Evolutionary conservation across 2,797 vertebrate species (phyloP).

Genomic region (Harpagifer antarcticus): DNA sequence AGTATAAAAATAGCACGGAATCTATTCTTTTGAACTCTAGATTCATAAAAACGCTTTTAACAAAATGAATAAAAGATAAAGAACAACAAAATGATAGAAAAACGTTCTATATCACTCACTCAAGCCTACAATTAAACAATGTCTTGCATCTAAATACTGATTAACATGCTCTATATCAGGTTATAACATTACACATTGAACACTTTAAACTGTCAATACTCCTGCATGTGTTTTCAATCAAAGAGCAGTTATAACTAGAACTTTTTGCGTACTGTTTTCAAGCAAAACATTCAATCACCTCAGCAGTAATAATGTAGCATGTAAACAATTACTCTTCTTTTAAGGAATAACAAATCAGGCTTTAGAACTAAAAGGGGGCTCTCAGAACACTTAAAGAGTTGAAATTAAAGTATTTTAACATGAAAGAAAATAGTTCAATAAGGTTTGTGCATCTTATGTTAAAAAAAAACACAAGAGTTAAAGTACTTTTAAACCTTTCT

Average conservation of each 20-base stretch:
- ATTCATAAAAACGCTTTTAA: no score
- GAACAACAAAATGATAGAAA: slow-evolving; percentile 28
- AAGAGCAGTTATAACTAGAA: slow-evolving; percentile 21
- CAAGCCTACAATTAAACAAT: slow-evolving; percentile 44
- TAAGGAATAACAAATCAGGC: slow-evolving; percentile 12
- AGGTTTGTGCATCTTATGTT: slow-evolving; percentile 53
- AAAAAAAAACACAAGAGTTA: slow-evolving; percentile 36
- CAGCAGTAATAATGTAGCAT: slow-evolving; percentile 70
- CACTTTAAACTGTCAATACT: slow-evolving; percentile 48
- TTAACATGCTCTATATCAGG: slow-evolving; percentile 51
- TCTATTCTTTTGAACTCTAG: slow-evolving; percentile 48
- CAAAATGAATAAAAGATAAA: slow-evolving; percentile 29
- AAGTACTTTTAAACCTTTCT: slow-evolving; percentile 78
- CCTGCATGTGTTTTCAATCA: slow-evolving; percentile 35
- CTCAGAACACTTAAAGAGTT: slow-evolving; percentile 22
- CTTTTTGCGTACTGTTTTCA: slow-evolving; percentile 47
- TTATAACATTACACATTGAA: slow-evolving; percentile 48
- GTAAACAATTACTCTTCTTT: slow-evolving; percentile 70
- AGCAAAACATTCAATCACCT: slow-evolving; percentile 57
- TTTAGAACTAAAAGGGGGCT: not conserved
- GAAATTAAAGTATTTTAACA: not conserved
- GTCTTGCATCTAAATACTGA: slow-evolving; percentile 48
- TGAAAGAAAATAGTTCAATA: not conserved
- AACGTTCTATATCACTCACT: slow-evolving; percentile 27
- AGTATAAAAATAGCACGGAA: slow-evolving; percentile 69